Conservation (phyloP, 2,888 invertebrate species). For the Stenolophus ochropezus region DNA sequence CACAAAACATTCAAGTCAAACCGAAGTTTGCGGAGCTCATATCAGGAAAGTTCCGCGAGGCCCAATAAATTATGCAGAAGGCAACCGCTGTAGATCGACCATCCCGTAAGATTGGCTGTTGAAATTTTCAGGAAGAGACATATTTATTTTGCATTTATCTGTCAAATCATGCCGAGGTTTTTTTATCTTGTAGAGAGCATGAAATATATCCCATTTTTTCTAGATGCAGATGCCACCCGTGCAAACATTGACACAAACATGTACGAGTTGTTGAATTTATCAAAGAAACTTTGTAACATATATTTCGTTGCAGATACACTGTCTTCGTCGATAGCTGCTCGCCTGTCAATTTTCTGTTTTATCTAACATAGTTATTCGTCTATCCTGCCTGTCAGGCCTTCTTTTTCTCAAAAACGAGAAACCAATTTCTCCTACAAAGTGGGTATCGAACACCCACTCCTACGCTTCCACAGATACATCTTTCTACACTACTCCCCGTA, state of each 20-base stretch:
- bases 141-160: slow-evolving; percentile 61
- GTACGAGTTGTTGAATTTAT: slow-evolving; percentile 38
- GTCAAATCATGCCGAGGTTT: slow-evolving; percentile 59
- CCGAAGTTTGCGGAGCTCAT: slow-evolving; percentile 46
- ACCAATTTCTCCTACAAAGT: slow-evolving; percentile 49
- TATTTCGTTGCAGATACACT: slow-evolving; percentile 4
- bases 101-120: slow-evolving; percentile 60
- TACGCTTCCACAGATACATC: background rate
- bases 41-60: slow-evolving; percentile 35
- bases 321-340: slow-evolving; percentile 34
- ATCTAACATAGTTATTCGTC: slow-evolving; percentile 55
- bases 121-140: slow-evolving; percentile 59
- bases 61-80: slow-evolving; percentile 59
- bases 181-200: slow-evolving; percentile 56
- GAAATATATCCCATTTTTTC: slow-evolving; percentile 55
- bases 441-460: slow-evolving; percentile 21
- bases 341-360: slow-evolving; percentile 54
- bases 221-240: slow-evolving; percentile 45
- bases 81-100: slow-evolving; percentile 57
- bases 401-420: slow-evolving; percentile 38
- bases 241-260: slow-evolving; percentile 58
- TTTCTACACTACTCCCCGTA: background rate
- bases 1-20: slow-evolving; percentile 47
- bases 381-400: slow-evolving; percentile 31
- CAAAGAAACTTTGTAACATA: slow-evolving; percentile 37